A percentile compares a stretch with the other conserved stretches of the same genome.
Evolutionary conservation across 37 sponge, comb jelly and placozoan genomes (phyloP).

Genomic region (Eunapius fragilis): DNA sequence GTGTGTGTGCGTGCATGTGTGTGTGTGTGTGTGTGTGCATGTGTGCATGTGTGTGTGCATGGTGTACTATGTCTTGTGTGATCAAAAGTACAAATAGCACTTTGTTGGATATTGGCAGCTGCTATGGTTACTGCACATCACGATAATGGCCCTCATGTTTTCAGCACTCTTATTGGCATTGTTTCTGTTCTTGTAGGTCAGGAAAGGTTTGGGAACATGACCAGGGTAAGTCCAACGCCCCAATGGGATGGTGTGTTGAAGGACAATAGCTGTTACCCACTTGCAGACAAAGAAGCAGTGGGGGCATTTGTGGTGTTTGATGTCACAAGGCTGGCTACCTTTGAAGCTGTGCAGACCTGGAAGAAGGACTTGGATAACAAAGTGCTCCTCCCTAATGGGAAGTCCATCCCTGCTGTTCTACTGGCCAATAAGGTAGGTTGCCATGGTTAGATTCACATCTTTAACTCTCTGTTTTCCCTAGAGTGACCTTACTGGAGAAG

Average conservation of each 20-base stretch:
- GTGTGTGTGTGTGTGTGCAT: background rate
- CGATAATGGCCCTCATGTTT: too few relatives aligned
- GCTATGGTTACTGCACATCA: too few relatives aligned
- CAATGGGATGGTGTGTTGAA: too few relatives aligned
- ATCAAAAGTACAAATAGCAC: too few relatives aligned
- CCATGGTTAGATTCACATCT: background rate
- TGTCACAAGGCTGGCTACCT: conserved; percentile 89
- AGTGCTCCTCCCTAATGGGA: conserved; percentile 87
- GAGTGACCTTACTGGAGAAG: conserved; percentile 93
- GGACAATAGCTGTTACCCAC: too few relatives aligned
- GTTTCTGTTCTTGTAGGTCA: conserved; percentile 61
- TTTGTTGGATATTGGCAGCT: too few relatives aligned
- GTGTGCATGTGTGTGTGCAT: too few relatives aligned
- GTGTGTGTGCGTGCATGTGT: background rate
- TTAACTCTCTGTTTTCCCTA: conserved; percentile 18
- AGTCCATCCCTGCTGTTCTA: conserved; percentile 87
- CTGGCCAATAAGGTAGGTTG: conserved; percentile 90
- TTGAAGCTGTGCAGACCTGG: conserved; percentile 99
- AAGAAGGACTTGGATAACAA: conserved; percentile 97
- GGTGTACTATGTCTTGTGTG: too few relatives aligned
- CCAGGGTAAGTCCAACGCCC: conserved; percentile 75
- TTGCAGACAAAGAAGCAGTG: conserved; percentile 98
- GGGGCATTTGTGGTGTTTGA: conserved; percentile 99
- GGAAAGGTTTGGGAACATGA: conserved; percentile 98
- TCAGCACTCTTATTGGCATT: background rate